phyloP scores from a whole-genome alignment of 2,113 vertebrate species.

The Aptenodytes patagonicus region DNA sequence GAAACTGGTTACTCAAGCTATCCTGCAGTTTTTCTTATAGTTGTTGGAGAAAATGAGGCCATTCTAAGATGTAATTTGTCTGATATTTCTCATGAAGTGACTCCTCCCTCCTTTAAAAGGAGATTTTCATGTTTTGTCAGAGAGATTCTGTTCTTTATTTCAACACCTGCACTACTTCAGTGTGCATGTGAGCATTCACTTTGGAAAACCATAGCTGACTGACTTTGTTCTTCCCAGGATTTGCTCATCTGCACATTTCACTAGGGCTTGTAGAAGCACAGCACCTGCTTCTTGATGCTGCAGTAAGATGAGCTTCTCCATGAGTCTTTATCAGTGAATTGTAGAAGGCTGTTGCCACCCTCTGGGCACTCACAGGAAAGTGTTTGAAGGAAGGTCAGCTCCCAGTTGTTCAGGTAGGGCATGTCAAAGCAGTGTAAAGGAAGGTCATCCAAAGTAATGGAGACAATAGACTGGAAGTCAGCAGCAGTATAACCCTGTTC shows the following conservation, averaged over 20 bases:
- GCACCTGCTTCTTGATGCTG: neutral
- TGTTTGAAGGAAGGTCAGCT: neutral
- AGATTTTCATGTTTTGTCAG: neutral
- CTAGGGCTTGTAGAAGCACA: neutral
- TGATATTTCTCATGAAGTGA: neutral
- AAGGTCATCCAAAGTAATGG: neutral
- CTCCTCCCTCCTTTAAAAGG: neutral
- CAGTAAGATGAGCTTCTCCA: neutral
- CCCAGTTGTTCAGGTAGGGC: neutral
- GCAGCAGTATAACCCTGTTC: neutral
- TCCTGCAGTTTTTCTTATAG: neutral
- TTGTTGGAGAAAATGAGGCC: neutral
- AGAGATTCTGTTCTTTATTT: neutral
- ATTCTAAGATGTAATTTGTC: neutral
- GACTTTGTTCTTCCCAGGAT: neutral
- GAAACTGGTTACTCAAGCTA: neutral
- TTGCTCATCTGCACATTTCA: neutral
- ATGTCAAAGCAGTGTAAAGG: neutral
- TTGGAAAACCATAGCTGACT: neutral
- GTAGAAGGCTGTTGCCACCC: conserved; percentile 3
- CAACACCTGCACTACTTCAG: neutral
- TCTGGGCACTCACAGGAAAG: neutral
- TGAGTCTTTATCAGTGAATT: neutral
- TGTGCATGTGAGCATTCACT: neutral
- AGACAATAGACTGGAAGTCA: neutral